A percentile compares a stretch with the other conserved stretches of the same genome.
phyloP scores from a whole-genome alignment of 2,113 vertebrate genomes.

The Trachemys scripta region DNA sequence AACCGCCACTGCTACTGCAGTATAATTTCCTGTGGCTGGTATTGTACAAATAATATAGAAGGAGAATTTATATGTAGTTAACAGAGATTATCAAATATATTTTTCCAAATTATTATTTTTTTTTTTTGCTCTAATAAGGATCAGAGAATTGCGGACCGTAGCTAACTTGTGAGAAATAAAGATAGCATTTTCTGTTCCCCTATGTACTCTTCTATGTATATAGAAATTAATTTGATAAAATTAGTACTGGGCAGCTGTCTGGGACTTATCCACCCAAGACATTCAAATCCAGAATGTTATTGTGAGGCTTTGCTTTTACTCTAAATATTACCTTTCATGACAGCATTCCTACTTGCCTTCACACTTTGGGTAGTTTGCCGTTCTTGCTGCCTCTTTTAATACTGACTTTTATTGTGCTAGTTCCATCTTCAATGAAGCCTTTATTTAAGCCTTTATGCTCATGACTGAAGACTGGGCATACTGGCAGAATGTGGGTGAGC shows the following conservation, averaged over 20 bases:
- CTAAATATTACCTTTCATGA: rapidly evolving
- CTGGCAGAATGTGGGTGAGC: rapidly evolving
- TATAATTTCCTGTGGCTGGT: not conserved
- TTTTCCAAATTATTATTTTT: not conserved
- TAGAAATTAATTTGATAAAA: rapidly evolving
- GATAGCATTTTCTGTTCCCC: not conserved
- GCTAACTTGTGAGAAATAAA: constrained; percentile 5
- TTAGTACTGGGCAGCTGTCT: not conserved
- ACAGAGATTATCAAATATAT: not conserved
- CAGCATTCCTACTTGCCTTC: not conserved
- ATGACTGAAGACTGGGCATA: rapidly evolving
- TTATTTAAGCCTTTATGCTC: not conserved
- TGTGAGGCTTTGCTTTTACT: not conserved
- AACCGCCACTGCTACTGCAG: not conserved
- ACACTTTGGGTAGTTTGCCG: not conserved
- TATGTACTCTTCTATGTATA: not conserved
- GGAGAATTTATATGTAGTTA: not conserved
- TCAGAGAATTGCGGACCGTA: not conserved
- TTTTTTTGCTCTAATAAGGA: not conserved
- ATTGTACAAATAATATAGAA: not conserved
- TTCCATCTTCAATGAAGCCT: not conserved
- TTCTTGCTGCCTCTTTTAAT: not conserved
- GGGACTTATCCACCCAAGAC: not conserved
- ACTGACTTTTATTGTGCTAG: not conserved
- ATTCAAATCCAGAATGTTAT: not conserved